These are phyloP conservation scores for Notolepis coatsorum DNA, from an alignment of 2,797 vertebrate species.

Conservation along the genomic window DNA sequence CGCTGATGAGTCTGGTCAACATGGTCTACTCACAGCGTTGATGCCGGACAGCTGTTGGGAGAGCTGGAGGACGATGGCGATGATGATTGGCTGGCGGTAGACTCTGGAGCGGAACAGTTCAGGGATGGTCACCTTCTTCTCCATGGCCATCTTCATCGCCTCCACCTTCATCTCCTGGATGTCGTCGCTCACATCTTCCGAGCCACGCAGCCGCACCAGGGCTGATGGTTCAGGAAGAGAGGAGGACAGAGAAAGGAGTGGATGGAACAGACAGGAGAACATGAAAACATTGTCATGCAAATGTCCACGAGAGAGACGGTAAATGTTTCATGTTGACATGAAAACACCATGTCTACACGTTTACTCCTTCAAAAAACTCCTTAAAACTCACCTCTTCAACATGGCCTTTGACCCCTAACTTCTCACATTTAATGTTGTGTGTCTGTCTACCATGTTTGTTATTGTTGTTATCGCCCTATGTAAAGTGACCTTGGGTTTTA, in stretches of 20 bases:
- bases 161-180: slow-evolving; percentile 96
- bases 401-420: too few relatives aligned
- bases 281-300: slow-evolving; percentile 7
- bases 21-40: slow-evolving; percentile 92
- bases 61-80: slow-evolving; percentile 91
- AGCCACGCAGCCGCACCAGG: slow-evolving; percentile 86
- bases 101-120: slow-evolving; percentile 88
- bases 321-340: background rate
- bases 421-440: too few relatives aligned
- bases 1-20: too few relatives aligned
- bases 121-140: slow-evolving; percentile 88
- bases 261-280: background rate
- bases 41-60: slow-evolving; percentile 97
- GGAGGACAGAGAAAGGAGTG: background rate
- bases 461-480: too few relatives aligned
- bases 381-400: too few relatives aligned
- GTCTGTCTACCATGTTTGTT: too few relatives aligned
- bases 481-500: too few relatives aligned
- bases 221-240: slow-evolving; percentile 67
- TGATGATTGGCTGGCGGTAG: slow-evolving; percentile 91
- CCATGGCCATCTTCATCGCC: slow-evolving; percentile 86
- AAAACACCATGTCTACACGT: too few relatives aligned
- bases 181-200: slow-evolving; percentile 84
- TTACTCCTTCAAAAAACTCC: too few relatives aligned
- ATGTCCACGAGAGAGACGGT: background rate